Base-by-base conservation (phyloP, 2,113 vertebrate species). In the Lanius ludovicianus region DNA sequence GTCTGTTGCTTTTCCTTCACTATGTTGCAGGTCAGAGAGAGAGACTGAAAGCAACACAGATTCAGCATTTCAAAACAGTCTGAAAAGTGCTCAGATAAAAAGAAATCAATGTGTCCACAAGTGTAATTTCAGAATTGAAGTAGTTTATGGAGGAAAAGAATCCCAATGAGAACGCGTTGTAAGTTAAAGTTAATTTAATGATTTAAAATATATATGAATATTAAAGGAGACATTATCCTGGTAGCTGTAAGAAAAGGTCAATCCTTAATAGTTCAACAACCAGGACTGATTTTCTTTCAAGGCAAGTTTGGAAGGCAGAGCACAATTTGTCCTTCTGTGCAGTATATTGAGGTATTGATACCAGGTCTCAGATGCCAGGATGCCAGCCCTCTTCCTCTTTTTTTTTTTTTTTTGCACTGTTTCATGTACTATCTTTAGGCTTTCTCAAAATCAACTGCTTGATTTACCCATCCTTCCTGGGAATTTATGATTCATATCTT, bases 401-500 rank as follows among this genome's bases (percentile, higher is more conserved):
- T 7, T 31, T n/a, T 35, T 55, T 28, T 13, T 60, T 42, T 47
- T 11, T 41, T 56, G 2, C 46, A 50, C 27, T 64, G 35, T 89
- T 94, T 89, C 65, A 15, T 62, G 37, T 16, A 18, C 89, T 96
- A 96, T 96, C 82, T 97, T 96, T 93, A 95, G 94, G 46, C 46
- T 95, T 92, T 88, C 78, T 95, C 87, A 95, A 90, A 96, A 82
- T 86, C 97, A 98, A 94, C 87, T 97, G 77, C 94, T 94, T 95
- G 97, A 96, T 97, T 97, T 97, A 91, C 95, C 87, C 96, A 78
- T 92, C 92, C 85, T 98, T 97, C 94, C 93, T 96, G 75, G 95
- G 95, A 95, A 91, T 94, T 91, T 93, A 93, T 97, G 96, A 96
- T 96, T 97, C 96, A 97, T 96, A 96, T 95, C 97, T 98, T 97